Evolutionary conservation across 2,888 invertebrate species (phyloP), one percentile per base, ranked within the genome.

Genomic region (Eulithis testata): DNA sequence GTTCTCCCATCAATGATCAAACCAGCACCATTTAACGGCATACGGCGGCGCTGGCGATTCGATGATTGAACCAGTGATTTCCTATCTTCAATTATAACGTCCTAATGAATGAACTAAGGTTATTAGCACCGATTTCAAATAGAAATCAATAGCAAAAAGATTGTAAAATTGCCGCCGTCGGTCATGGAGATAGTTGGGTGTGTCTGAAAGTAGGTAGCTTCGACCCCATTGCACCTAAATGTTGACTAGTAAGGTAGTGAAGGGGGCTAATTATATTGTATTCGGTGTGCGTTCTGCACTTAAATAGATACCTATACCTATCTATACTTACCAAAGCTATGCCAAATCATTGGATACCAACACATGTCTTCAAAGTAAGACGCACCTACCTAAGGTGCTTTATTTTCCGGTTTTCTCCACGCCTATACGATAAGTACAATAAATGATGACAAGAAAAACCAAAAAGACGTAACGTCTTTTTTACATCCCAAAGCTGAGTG

Each of bases 31-130:
- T 66, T 63, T 60, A 66, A 66, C 66, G 63, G 66, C 62, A 60
- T 53, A 63, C 60, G 21, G 9, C 57, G 27, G 52, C 51, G 45
- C 44, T 14, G 31, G 11, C 37, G n/a, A 47, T 51, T 54, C 51
- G 54, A 44, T 63, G 60, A 66, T 63, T 53, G 57, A 57, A 37
- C 50, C 64, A 44, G 36, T 55, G 55, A 60, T 63, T 64, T 63
- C 63, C 21, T 60, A 67, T 60, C 63, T 66, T 57, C 57, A 63
- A 67, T 63, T 67, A 60, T 55, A 60, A 53, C 63, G 57, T 67
- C 67, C 60, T 63, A 61, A 63, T 67, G 56, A 60, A 57, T 43
- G 56, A 45, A 64, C 21, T 56, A 9, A 51, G 56, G 63, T 60
- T 64, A 54, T 63, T 63, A 63, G 27, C 60, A 55, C 59, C 44